Base-by-base conservation (phyloP, 2,113 vertebrate species). In the Callipepla squamata region DNA sequence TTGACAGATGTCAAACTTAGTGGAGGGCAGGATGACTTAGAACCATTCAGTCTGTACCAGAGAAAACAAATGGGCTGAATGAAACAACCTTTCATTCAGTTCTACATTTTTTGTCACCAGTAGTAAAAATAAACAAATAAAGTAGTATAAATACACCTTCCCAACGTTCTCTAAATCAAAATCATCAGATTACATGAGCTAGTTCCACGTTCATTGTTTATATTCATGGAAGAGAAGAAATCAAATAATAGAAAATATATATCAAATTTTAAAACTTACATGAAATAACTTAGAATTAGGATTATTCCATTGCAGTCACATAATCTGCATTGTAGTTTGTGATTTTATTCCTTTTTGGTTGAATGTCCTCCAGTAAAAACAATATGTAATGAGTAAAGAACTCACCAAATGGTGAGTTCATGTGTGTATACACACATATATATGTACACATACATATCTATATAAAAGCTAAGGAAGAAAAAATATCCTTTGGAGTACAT, bases 41-140 rank as follows among this genome's bases (percentile, higher is more conserved):
- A 97, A 92, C 69, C 26, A 38, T 84, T 80, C 92, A 6, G 76
- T 93, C 89, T 93, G 65, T 83, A 94, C 83, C 79, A 83, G 68
- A 86, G 48, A 88, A 96, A 92, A 94, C 44, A 93, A 92, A 95
- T 26, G 61, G 79, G n/a, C 70, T 94, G 82, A 90, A 91, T 86
- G 87, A 94, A 97, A 96, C 80, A 93, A 80, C 79, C 78, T 92
- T 70, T 86, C 79, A 82, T 94, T 93, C 51, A 3, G 40, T 85
- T 93, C 70, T 83, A 4, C 34, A 18, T 57, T 92, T 97, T 97
- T 96, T 94, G 85, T 76, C 91, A 69, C 34, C 26, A 70, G 38
- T 15, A 69, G 10, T 51, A 90, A 74, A 95, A 92, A 89, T 38
- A 90, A 86, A 91, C 74, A 80, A 79, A 93, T 78, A 75, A 87